Conservation (phyloP, 2,113 vertebrate species). For the Gila orcuttii region DNA sequence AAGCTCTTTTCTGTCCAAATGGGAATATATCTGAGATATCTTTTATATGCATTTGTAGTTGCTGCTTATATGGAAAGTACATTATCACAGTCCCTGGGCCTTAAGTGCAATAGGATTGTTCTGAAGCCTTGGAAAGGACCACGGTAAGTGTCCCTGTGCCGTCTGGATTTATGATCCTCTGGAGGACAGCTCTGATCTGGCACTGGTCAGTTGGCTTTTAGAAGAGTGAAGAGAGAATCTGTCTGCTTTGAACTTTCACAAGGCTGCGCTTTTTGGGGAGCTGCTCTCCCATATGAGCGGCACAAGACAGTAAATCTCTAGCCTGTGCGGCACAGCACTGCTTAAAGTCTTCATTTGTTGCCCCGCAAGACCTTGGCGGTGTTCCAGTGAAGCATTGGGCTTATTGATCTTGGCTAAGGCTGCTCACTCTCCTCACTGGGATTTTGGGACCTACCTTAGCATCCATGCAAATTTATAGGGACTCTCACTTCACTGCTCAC, state of each 20-base stretch:
- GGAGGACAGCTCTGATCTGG: constrained; percentile 74
- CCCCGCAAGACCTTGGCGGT: constrained; percentile 59
- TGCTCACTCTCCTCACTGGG: constrained; percentile 60
- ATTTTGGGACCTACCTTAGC: constrained; percentile 58
- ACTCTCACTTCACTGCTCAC: neutral
- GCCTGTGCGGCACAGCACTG: constrained; percentile 56
- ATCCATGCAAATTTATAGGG: constrained; percentile 47
- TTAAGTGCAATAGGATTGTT: constrained; percentile 71
- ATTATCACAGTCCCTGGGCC: constrained; percentile 64
- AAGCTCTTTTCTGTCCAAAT: constrained; percentile 65
- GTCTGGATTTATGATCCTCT: constrained; percentile 72
- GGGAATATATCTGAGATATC: constrained; percentile 67
- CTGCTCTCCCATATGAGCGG: constrained; percentile 67
- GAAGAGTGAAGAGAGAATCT: constrained; percentile 66
- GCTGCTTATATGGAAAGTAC: constrained; percentile 71
- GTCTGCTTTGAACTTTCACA: constrained; percentile 75
- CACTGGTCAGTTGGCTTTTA: constrained; percentile 74
- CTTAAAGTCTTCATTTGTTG: constrained; percentile 70
- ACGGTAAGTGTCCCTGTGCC: constrained; percentile 68
- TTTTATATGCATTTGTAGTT: constrained; percentile 68
- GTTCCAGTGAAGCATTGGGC: constrained; percentile 61
- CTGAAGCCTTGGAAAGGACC: constrained; percentile 64
- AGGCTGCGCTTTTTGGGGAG: constrained; percentile 63
- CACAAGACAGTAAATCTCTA: constrained; percentile 75
- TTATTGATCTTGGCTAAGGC: constrained; percentile 60